Conservation (phyloP, 2,797 vertebrate species). For the Sebastes ruberrimus region DNA sequence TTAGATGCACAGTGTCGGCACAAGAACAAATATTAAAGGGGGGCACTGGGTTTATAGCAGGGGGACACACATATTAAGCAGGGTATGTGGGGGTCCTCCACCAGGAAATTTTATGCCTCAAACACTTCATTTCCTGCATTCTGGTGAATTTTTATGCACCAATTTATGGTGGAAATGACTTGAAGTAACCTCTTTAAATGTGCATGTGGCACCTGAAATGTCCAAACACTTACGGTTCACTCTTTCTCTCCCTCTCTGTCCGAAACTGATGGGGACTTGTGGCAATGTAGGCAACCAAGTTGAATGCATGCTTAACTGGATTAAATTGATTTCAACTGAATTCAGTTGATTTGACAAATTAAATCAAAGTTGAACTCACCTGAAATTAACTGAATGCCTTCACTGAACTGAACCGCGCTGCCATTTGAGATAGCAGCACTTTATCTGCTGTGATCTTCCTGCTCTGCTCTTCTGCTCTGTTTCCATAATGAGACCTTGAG, state of each 20-base stretch:
- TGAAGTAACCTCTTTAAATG: too few species aligned
- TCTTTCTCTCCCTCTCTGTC: neutral
- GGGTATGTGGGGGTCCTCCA: neutral
- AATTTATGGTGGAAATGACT: neutral
- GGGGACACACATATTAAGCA: neutral
- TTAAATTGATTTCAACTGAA: neutral
- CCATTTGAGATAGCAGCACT: constrained; percentile 1
- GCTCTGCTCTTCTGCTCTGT: constrained; percentile 23
- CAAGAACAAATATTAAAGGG: too few species aligned
- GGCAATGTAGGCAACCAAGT: neutral
- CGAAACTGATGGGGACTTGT: neutral
- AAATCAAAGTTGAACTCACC: neutral
- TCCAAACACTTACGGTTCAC: fast-evolving
- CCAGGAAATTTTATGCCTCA: fast-evolving
- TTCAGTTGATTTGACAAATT: neutral
- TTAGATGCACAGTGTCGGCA: neutral
- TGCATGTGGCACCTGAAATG: neutral
- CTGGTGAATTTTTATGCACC: neutral
- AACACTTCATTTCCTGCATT: neutral
- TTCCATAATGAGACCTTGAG: constrained; percentile 60
- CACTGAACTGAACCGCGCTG: neutral
- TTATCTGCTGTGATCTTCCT: constrained; percentile 31
- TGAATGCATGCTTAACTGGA: neutral
- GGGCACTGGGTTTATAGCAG: neutral
- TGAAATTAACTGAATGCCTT: neutral